Evolutionary conservation across 2,888 invertebrate genomes (phyloP).

Genomic region (Dysmachus trigonus): DNA sequence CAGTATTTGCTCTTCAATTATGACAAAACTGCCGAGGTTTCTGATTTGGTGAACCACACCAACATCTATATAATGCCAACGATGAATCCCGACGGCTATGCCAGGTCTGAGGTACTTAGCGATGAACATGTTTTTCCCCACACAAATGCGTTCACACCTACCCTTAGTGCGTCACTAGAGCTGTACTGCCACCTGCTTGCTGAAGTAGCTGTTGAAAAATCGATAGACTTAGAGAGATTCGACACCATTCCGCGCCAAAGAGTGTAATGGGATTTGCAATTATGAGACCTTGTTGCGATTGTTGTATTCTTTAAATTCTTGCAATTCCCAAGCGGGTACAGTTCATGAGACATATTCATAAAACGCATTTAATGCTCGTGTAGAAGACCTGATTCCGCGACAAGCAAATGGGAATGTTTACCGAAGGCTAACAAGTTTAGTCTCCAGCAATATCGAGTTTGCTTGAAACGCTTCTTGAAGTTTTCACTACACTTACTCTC

Average conservation of each 20-base stretch:
- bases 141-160: neutral
- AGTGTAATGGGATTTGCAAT: neutral
- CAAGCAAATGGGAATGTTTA: neutral
- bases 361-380: neutral
- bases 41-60: constrained; percentile 81
- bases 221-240: constrained; percentile 3
- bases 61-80: constrained; percentile 97
- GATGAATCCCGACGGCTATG: constrained; percentile 97
- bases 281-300: neutral
- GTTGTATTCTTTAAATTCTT: neutral
- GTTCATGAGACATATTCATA: neutral
- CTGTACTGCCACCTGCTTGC: neutral
- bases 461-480: neutral
- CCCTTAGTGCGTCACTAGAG: neutral
- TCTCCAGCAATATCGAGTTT: neutral
- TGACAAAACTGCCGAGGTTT: constrained; percentile 74
- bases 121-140: neutral
- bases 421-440: neutral
- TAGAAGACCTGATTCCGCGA: neutral
- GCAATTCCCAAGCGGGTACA: neutral
- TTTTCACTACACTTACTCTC: neutral
- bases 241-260: neutral
- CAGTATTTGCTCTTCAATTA: constrained; percentile 84
- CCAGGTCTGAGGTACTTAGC: constrained; percentile 75
- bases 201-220: neutral